Evolutionary conservation across 1,140 invertebrate genomes (phyloP), one percentile per base, ranked within the genome.

Genomic region (Pentalonia nigronervosa): DNA sequence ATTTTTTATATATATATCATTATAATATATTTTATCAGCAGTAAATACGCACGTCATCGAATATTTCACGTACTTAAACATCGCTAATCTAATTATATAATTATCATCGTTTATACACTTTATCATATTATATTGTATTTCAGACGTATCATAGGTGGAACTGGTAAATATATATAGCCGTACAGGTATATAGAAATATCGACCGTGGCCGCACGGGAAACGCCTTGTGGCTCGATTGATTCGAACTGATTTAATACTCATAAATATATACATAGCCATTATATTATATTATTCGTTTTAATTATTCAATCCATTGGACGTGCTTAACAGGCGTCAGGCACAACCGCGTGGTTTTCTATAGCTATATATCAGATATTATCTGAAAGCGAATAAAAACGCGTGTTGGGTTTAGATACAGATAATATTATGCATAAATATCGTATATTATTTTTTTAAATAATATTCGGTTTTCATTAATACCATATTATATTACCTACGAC

Each of bases 321-420:
- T 48, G 86, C n/a, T 50, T 88, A 87, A 87, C 14, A 7, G 41
- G 25, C 25, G 11, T 23, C 7, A 6, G 25, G 30, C 25, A 48
- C 30, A 88, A 23, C 17, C 45, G 23, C 30, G 11, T n/a, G n/a
- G 14, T 76, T 76, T 76, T n/a, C 14, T 76, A 60, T 60, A n/a
- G 60, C n/a, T 17, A n/a, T 2, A n/a, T 2, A n/a, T 76, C 60
- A 34, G 60, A 76, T 76, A 76, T 11, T 20, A 45, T 41, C 45
- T 56, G 60, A 91, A 45, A 91, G n/a, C 53, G 41, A 47, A 76
- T 91, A 34, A 88, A 86, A 88, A 87, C 83, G 41, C 45, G 45
- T 25, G 8, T 45, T 76, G 7, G 60, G n/a, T 7, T 4, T 76
- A n/a, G 30, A 3, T 76, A 4, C n/a, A 20, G 30, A n/a, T 76